These are phyloP conservation scores for Polyploca ridens DNA, from an alignment of 2,888 invertebrate genomes.

Conservation along the genomic window DNA sequence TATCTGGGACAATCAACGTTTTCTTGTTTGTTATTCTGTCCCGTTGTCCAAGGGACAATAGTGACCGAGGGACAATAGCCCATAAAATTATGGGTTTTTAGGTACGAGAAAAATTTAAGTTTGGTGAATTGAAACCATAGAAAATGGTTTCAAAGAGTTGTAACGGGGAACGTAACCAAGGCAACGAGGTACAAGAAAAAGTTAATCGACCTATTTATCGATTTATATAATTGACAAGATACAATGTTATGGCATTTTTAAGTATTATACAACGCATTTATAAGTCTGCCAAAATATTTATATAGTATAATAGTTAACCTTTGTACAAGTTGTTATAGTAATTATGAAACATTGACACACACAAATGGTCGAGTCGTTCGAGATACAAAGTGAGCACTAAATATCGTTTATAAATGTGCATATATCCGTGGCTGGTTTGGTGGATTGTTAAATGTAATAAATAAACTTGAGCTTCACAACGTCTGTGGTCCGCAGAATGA, in stretches of 20 bases:
- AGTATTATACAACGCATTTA: neutral
- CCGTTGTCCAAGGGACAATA: too few species aligned
- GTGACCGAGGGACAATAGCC: too few species aligned
- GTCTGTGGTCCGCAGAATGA: slow-evolving; percentile 39
- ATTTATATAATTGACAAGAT: neutral
- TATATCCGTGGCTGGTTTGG: slow-evolving; percentile 70
- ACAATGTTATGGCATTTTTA: neutral
- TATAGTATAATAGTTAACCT: neutral
- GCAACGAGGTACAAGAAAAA: too few species aligned
- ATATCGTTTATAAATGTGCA: slow-evolving; percentile 16
- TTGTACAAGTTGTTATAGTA: slow-evolving; percentile 5
- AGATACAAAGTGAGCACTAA: slow-evolving; percentile 15
- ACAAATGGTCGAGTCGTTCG: neutral
- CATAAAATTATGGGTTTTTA: too few species aligned
- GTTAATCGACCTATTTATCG: too few species aligned
- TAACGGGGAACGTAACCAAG: too few species aligned
- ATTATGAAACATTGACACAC: neutral
- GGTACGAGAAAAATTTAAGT: too few species aligned
- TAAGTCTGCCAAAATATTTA: neutral
- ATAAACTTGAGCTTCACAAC: slow-evolving; percentile 17
- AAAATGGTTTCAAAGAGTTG: too few species aligned
- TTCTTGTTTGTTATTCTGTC: too few species aligned
- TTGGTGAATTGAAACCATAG: too few species aligned
- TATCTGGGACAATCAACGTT: too few species aligned
- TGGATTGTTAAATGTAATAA: slow-evolving; percentile 31